These are phyloP conservation scores for Odontophorus gujanensis DNA, from an alignment of 2,113 vertebrate genomes.

Conservation along the genomic window DNA sequence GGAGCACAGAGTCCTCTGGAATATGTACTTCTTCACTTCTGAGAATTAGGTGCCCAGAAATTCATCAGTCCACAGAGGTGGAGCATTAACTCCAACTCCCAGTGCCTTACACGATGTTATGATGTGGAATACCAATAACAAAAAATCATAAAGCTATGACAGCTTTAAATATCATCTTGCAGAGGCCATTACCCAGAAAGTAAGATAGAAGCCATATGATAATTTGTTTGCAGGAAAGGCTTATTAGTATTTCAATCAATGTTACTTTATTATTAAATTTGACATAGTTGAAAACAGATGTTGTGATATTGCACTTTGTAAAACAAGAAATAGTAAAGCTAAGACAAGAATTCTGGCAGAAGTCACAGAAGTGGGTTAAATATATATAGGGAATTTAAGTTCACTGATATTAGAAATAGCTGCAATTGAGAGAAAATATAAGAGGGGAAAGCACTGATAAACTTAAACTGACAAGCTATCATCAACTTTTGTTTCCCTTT, in stretches of 20 bases:
- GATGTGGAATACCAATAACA: too few relatives aligned
- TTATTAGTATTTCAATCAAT: neutral
- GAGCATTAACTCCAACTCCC: too few relatives aligned
- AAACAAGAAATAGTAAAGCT: neutral
- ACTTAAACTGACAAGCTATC: neutral
- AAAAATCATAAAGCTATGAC: too few relatives aligned
- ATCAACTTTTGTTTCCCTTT: neutral
- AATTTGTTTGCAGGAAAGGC: neutral
- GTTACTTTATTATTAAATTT: neutral
- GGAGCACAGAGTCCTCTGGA: too few relatives aligned
- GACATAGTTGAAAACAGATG: neutral
- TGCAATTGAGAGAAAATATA: neutral
- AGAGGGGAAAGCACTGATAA: neutral
- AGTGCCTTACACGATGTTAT: too few relatives aligned
- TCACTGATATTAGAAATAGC: neutral
- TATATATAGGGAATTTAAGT: neutral
- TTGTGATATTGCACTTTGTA: neutral
- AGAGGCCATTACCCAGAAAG: neutral
- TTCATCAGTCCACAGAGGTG: too few relatives aligned
- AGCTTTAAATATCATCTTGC: neutral
- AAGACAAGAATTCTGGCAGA: neutral
- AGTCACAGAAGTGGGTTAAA: neutral
- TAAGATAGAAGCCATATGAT: rapidly evolving
- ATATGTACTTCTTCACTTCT: too few relatives aligned
- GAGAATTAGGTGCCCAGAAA: too few relatives aligned